These are phyloP conservation scores for Panagrolaimus sp. DNA, from an alignment of 1,140 invertebrate species.

Conservation along the genomic window DNA sequence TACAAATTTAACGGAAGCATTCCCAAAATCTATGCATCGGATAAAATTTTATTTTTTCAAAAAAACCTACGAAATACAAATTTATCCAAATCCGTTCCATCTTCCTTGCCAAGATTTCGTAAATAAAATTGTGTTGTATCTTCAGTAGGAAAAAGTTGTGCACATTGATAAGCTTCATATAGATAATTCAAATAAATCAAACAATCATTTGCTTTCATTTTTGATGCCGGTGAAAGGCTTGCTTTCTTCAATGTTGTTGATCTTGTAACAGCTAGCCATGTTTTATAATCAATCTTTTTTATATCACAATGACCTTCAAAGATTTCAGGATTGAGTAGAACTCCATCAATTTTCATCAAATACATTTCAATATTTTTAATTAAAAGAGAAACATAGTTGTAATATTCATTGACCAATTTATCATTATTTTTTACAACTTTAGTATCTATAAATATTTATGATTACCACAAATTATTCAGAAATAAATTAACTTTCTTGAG, in stretches of 20 bases:
- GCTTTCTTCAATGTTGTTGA: background rate
- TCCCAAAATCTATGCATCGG: too few relatives aligned
- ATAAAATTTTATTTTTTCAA: too few relatives aligned
- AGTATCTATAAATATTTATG: too few relatives aligned
- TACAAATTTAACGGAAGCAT: too few relatives aligned
- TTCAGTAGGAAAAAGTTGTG: background rate
- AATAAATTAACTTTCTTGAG: background rate
- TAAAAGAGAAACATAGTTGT: background rate
- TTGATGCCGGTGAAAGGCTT: background rate
- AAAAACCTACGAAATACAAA: background rate
- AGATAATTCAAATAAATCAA: background rate
- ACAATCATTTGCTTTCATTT: background rate
- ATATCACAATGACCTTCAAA: background rate
- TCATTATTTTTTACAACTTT: background rate
- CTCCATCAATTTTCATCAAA: background rate
- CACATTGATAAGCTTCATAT: background rate
- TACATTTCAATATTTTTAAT: conserved; percentile 6
- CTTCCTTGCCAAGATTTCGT: background rate
- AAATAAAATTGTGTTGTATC: background rate
- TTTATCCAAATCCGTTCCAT: background rate
- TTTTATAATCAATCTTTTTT: background rate
- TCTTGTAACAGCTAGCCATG: background rate
- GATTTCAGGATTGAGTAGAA: background rate
- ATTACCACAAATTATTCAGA: background rate
- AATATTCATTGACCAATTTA: background rate